Conservation (phyloP, 2,797 vertebrate species). For the Lacerta viridis region DNA sequence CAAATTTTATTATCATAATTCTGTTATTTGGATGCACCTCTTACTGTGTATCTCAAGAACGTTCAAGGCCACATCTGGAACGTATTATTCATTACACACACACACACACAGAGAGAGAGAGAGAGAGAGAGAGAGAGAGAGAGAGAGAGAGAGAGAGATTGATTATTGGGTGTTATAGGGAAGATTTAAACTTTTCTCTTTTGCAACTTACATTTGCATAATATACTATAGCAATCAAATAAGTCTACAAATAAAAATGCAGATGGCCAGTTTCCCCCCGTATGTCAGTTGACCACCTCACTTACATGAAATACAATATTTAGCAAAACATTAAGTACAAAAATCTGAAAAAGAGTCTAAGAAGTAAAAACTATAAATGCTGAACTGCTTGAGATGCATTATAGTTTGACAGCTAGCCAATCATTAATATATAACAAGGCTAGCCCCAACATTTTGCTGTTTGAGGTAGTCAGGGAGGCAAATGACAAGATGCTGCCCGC, state of each 20-base stretch:
- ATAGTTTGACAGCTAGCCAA: conserved; percentile 63
- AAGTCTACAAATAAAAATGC: conserved; percentile 39
- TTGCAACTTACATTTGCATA: background rate
- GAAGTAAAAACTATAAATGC: conserved; percentile 57
- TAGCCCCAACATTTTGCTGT: background rate
- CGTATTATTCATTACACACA: background rate
- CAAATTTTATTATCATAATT: conserved; percentile 86
- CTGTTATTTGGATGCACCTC: conserved; percentile 82
- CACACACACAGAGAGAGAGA: conserved; percentile 21
- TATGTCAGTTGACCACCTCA: conserved; percentile 1
- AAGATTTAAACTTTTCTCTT: background rate
- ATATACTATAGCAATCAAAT: background rate
- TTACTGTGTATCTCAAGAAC: conserved; percentile 70
- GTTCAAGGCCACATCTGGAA: conserved; percentile 61
- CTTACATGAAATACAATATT: conserved; percentile 44
- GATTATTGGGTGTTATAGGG: background rate
- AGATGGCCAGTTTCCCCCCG: background rate
- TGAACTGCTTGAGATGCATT: conserved; percentile 70
- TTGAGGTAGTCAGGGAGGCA: too few relatives aligned
- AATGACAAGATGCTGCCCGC: background rate
- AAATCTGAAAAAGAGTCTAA: conserved; percentile 53
- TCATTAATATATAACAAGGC: conserved; percentile 73
- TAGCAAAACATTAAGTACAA: conserved; percentile 51
- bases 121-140: too few relatives aligned
- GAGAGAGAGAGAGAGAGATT: too few relatives aligned